A percentile compares a stretch with the other conserved stretches of the same genome.
phyloP scores from a whole-genome alignment of 2,888 invertebrate species.

The Tortricodes alternella region DNA sequence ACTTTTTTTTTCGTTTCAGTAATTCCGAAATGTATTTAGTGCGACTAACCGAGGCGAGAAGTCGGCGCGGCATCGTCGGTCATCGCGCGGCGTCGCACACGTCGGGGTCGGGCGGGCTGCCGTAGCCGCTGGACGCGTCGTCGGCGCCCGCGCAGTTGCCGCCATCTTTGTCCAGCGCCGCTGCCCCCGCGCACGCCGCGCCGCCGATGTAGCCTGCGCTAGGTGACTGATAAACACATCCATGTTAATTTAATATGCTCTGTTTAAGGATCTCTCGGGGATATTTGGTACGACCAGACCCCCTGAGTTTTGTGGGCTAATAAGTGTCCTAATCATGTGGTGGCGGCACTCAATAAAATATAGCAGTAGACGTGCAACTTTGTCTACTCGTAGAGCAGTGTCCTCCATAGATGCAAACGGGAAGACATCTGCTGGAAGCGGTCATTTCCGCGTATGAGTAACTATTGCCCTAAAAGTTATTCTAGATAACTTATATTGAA shows the following conservation, averaged over 20 bases:
- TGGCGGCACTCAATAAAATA: too few species aligned
- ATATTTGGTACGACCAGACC: too few species aligned
- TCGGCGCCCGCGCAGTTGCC: slow-evolving; percentile 81
- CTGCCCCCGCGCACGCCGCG: slow-evolving; percentile 53
- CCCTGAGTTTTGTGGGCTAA: too few species aligned
- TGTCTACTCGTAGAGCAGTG: too few species aligned
- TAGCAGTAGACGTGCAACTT: too few species aligned
- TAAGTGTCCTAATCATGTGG: too few species aligned
- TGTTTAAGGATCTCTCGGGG: too few species aligned
- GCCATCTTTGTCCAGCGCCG: slow-evolving; percentile 66
- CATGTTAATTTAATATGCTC: not conserved
- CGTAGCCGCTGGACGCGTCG: slow-evolving; percentile 91
- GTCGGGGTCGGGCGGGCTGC: slow-evolving; percentile 88
- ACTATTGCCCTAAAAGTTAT: not conserved
- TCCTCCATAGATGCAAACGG: too few species aligned
- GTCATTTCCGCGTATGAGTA: too few species aligned
- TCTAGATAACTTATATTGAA: slow-evolving; percentile 46
- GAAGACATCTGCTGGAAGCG: too few species aligned
- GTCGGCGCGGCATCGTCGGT: slow-evolving; percentile 75
- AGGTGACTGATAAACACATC: slow-evolving; percentile 57
- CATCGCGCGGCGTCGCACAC: slow-evolving; percentile 82
- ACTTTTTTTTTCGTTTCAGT: too few species aligned
- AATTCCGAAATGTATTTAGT: not conserved
- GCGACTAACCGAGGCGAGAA: slow-evolving; percentile 67
- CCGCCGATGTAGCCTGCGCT: slow-evolving; percentile 68